These are phyloP conservation scores for Scaptomyza cyrtandrae DNA, from an alignment of 2,888 invertebrate species.

Conservation along the genomic window DNA sequence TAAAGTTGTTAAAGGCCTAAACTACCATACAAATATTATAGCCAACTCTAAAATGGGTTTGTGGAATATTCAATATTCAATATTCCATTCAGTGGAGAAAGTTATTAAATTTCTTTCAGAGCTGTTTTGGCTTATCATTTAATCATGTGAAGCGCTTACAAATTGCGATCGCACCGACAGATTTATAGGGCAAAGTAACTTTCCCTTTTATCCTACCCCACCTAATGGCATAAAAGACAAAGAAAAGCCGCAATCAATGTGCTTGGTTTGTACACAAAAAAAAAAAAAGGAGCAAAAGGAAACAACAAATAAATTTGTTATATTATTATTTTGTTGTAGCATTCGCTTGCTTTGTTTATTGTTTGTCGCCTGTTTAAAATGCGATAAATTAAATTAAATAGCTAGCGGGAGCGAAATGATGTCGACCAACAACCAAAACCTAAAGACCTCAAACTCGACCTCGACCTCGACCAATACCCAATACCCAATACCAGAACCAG, in stretches of 20 bases:
- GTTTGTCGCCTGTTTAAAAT: conserved; percentile 76
- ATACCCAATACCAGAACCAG: background rate
- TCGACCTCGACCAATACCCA: too few relatives aligned
- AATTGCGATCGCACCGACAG: conserved; percentile 37
- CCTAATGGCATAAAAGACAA: conserved; percentile 42
- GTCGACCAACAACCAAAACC: background rate
- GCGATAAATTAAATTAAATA: conserved; percentile 79
- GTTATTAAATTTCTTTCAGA: background rate
- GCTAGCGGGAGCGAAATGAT: conserved; percentile 31
- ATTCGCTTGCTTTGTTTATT: conserved; percentile 45
- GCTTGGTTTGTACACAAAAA: conserved; percentile 25
- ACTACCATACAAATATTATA: too few relatives aligned
- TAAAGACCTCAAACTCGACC: background rate
- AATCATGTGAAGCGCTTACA: conserved; percentile 41
- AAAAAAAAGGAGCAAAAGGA: conserved; percentile 22
- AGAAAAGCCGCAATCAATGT: conserved; percentile 68
- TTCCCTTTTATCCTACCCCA: background rate
- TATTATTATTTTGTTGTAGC: conserved; percentile 59
- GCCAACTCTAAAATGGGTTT: too few relatives aligned
- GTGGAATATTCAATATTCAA: too few relatives aligned
- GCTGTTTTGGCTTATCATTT: conserved; percentile 32
- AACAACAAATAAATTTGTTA: conserved; percentile 70
- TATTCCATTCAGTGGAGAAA: too few relatives aligned
- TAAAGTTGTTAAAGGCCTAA: background rate
- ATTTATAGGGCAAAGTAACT: conserved; percentile 30